Percentiles rank a stretch among this genome's conserved stretches.
phyloP scores from a whole-genome alignment of 2,113 vertebrate species.

The Dolichotis patagonum region DNA sequence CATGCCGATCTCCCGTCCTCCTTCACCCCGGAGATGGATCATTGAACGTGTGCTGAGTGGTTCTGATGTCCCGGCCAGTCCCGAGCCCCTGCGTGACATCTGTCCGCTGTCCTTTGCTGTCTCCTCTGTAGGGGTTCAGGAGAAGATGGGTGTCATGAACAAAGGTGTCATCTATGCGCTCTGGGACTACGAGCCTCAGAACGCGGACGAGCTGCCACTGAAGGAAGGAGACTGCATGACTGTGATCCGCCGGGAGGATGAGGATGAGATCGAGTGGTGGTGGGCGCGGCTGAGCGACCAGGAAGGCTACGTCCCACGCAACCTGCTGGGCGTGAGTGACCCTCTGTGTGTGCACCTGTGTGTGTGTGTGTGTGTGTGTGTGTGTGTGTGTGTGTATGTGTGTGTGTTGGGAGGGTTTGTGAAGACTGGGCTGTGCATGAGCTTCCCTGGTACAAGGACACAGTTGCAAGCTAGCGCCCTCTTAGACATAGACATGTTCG shows the following conservation, averaged over 20 bases:
- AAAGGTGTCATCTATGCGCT: slow-evolving; percentile 95
- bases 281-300: slow-evolving; percentile 93
- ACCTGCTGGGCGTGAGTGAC: slow-evolving; percentile 95
- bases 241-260: slow-evolving; percentile 93
- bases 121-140: slow-evolving; percentile 93
- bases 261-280: slow-evolving; percentile 97
- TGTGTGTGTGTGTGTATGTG: rapidly evolving
- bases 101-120: not conserved
- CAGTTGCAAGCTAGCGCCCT: not conserved
- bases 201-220: slow-evolving; percentile 92
- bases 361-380: rapidly evolving
- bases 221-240: slow-evolving; percentile 97
- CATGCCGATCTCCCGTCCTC: not conserved
- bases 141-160: slow-evolving; percentile 99
- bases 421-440: rapidly evolving
- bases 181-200: slow-evolving; percentile 94
- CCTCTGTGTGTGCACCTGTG: rapidly evolving
- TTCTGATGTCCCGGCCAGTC: not conserved
- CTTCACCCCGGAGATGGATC: too few relatives aligned
- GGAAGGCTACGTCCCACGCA: slow-evolving; percentile 96
- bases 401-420: not conserved
- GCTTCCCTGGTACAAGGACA: not conserved
- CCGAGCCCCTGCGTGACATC: not conserved
- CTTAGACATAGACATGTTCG: not conserved
- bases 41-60: not conserved